phyloP scores from a whole-genome alignment of 2,888 invertebrate genomes.

The Philonicus albiceps region DNA sequence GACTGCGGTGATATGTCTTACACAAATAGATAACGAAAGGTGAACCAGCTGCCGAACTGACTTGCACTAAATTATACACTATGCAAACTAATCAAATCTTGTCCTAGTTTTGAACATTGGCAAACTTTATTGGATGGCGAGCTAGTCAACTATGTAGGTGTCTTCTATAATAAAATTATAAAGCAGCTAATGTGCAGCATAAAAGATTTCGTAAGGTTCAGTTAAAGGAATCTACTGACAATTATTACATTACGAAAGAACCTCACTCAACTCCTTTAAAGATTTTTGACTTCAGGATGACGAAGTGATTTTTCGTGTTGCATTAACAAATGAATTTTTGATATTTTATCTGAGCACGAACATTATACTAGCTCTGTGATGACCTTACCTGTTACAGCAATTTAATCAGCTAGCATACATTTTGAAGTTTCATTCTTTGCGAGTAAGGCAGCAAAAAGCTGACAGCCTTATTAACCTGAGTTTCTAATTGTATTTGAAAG shows the following conservation, averaged over 20 bases:
- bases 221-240: background rate
- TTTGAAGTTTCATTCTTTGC: background rate
- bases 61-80: background rate
- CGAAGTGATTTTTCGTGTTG: background rate
- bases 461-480: background rate
- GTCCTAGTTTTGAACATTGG: background rate
- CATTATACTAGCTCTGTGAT: background rate
- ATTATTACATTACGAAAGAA: background rate
- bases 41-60: background rate
- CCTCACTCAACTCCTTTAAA: background rate
- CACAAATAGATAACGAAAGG: background rate
- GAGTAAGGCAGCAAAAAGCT: background rate
- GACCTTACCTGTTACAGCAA: background rate
- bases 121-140: background rate
- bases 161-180: background rate
- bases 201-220: background rate
- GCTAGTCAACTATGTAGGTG: background rate
- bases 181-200: background rate
- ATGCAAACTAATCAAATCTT: background rate
- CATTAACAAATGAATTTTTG: background rate
- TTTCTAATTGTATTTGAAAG: background rate
- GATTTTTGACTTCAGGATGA: background rate
- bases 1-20: background rate
- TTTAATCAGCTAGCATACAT: background rate
- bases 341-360: background rate